phyloP scores from a whole-genome alignment of 2,797 vertebrate species.

The Peromyscus aztecus region DNA sequence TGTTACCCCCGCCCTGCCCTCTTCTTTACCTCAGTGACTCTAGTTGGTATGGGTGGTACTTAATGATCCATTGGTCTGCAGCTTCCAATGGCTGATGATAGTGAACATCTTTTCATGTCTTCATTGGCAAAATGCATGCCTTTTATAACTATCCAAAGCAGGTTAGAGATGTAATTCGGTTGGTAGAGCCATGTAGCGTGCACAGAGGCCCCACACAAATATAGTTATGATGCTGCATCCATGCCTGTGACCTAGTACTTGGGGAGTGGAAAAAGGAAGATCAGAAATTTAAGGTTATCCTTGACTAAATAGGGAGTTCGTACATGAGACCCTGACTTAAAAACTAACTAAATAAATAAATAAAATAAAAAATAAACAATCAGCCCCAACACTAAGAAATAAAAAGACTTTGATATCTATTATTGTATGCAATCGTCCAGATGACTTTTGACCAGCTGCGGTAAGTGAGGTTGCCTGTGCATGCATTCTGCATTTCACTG shows the following conservation, averaged over 20 bases:
- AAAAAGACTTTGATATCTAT: neutral
- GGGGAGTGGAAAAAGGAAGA: neutral
- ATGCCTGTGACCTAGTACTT: neutral
- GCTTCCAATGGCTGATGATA: neutral
- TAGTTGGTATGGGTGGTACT: neutral
- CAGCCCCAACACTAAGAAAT: neutral
- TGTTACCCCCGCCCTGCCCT: neutral
- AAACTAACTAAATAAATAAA: neutral
- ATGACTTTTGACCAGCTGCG: neutral
- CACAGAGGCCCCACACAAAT: neutral
- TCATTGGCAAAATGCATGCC: neutral
- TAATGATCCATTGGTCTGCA: neutral
- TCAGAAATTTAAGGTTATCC: neutral
- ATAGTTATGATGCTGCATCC: neutral
- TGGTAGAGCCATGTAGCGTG: neutral
- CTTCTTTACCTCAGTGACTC: neutral
- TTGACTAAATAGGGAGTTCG: neutral
- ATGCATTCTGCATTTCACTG: neutral
- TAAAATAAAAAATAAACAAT: neutral
- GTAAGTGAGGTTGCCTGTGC: neutral
- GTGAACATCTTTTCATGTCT: neutral
- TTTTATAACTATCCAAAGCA: constrained; percentile 13
- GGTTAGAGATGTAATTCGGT: neutral
- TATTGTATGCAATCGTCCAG: neutral
- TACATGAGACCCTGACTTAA: neutral